phyloP scores from a whole-genome alignment of 1,140 invertebrate genomes.

The Panagrolaimus sp. region DNA sequence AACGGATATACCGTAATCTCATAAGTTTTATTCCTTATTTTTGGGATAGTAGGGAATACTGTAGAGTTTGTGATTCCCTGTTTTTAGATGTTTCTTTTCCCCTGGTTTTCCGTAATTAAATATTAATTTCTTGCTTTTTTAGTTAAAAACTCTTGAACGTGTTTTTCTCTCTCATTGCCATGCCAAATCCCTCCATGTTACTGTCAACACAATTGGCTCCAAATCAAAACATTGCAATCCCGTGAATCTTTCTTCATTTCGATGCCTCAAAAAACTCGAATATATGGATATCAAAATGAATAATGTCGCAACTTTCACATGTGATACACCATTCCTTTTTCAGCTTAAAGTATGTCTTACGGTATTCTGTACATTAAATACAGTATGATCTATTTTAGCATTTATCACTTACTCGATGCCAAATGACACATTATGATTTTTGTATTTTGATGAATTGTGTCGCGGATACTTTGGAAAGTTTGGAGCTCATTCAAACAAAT shows the following conservation, averaged over 20 bases:
- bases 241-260: slow-evolving; percentile 7
- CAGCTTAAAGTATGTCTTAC: neutral
- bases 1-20: no score
- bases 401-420: slow-evolving; percentile 5
- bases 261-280: neutral
- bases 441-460: slow-evolving; percentile 15
- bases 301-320: neutral
- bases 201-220: neutral
- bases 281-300: neutral
- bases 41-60: no score
- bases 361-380: neutral
- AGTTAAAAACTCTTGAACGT: neutral
- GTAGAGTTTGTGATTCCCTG: no score
- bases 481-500: neutral
- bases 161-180: slow-evolving; percentile 7
- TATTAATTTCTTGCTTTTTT: neutral
- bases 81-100: no score
- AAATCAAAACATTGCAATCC: neutral
- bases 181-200: neutral
- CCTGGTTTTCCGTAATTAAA: neutral
- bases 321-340: slow-evolving; percentile 10
- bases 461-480: slow-evolving; percentile 2
- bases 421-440: slow-evolving; percentile 13
- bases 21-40: no score
- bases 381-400: neutral